Base-by-base conservation (phyloP, 2,888 invertebrate species). In the Pollenia amentaria region DNA sequence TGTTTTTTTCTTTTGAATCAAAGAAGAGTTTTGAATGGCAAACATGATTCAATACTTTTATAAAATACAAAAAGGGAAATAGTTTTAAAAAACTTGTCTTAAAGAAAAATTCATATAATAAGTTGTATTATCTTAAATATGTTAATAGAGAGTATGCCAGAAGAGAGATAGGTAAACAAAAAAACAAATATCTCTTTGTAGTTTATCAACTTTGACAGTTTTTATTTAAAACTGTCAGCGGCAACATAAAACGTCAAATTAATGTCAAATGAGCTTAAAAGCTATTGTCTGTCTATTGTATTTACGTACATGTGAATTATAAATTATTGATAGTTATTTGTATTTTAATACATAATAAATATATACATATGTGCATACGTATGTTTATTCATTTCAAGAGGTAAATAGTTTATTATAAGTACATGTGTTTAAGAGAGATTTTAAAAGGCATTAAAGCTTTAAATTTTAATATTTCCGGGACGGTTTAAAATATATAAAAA, bases 221-320 rank as follows among this genome's bases (percentile, higher is more conserved):
- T 80, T 80, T 65, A 51, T 38, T 85, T 77, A 29, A 80, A 72
- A 18, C 85, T 85, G 80, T 85, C 85, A 80, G 80, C 85, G 76
- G 85, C 76, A 85, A 85, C 72, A 80, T 85, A 60, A 85, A 85
- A 80, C 72, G 85, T 85, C 85, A 81, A 81, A 81, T 85, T 81
- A 85, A 77, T 85, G 85, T 81, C 80, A 81, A 81, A 70, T 60
- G 70, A 46, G 60, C 65, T 67, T 76, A 67, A 29, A 29, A 60
- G 38, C 75, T 67, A 77, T 85, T 77, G 72, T 85, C 72, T 65
- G 72, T 85, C 72, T 65, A 40, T 48, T 70, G 16, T 46, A 16
- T 70, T 14, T 72, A 48, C 12, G 11, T 64, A 1, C 40, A 55
- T 21, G 51, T 72, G 46, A 70, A 76, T 76, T 76, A 76, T 76